Evolutionary conservation across 2,888 invertebrate genomes (phyloP).

Genomic region (Limenitis camilla): DNA sequence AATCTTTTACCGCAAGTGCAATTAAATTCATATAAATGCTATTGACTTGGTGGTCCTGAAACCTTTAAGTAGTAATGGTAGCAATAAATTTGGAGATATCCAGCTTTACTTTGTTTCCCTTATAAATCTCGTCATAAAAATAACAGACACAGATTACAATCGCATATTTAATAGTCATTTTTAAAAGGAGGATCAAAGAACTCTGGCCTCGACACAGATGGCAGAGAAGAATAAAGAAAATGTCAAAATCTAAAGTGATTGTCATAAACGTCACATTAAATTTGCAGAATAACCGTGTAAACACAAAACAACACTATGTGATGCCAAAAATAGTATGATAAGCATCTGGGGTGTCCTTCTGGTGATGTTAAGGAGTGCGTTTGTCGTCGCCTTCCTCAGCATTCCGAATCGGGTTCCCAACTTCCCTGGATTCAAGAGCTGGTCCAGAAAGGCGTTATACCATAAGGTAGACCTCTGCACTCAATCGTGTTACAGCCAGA

Average conservation of each 20-base stretch:
- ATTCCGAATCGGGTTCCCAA: constrained; percentile 54
- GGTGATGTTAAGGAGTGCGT: constrained; percentile 57
- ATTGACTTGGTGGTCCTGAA: constrained; percentile 6
- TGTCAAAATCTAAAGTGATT: constrained; percentile 21
- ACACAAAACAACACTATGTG: constrained; percentile 20
- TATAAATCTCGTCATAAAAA: background rate
- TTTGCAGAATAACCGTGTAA: constrained; percentile 21
- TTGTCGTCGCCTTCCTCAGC: constrained; percentile 53
- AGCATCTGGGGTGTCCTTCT: constrained; percentile 37
- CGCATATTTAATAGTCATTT: constrained; percentile 1
- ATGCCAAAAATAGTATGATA: constrained; percentile 35
- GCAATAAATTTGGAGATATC: background rate
- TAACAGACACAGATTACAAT: background rate
- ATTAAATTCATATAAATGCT: constrained; percentile 1
- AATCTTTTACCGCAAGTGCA: constrained; percentile 12
- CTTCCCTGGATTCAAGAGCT: constrained; percentile 48
- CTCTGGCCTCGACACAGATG: constrained; percentile 10
- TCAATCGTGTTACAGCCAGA: constrained; percentile 57
- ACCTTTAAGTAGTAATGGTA: constrained; percentile 1
- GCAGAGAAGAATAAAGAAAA: constrained; percentile 32
- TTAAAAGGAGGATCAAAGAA: constrained; percentile 20
- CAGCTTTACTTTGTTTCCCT: background rate
- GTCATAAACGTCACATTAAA: constrained; percentile 31
- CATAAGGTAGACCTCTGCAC: constrained; percentile 61
- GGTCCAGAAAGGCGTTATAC: constrained; percentile 54